Evolutionary conservation across 2,113 vertebrate species (phyloP), one percentile per base, ranked within the genome.

Genomic region (Fregetta grallaria): DNA sequence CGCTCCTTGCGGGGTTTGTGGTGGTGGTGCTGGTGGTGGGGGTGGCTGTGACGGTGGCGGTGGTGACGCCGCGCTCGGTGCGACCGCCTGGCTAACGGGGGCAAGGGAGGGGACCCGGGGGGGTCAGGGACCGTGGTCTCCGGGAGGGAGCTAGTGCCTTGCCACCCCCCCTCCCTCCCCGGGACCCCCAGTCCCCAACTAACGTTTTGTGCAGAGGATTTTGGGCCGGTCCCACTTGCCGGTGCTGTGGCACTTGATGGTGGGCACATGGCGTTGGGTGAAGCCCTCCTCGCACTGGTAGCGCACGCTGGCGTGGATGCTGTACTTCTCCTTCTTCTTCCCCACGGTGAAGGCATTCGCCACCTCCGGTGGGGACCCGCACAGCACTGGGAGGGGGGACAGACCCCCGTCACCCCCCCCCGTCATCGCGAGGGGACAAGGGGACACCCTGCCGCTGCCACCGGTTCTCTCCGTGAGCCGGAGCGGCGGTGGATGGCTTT

Each of bases 221-320:
- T 99, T 99, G 79, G 99, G 99, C 27, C 97, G 97, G 94, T 99
- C 99, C 99, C 99, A 99, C 84, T 98, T 99, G 96, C 99, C 99
- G 6, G 98, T 99, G 98, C 98, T 98, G 27, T 98, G 99, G 96
- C 99, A 99, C 93, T 98, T 99, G 87, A 99, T 98, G 61, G 98
- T 98, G 94, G 99, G 99, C 49, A 99, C 88, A 12, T 99, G 99
- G 87, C 99, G 98, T 91, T 99, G 99, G 82, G 98, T 94, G 94
- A 99, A 99, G 40, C 99, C 99, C 15, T 99, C 98, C 1, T 98
- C 96, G 4, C 99, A 99, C 98, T 99, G 99, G 98, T 99, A 99
- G 70, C 99, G 99, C 21, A 98, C 98, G 1, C 99, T 98, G 3
- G 99, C 98, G 84, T 99, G 99, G 95, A 99, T 98, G 68, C 98